A percentile compares a stretch with the other conserved stretches of the same genome.
phyloP scores from a whole-genome alignment of 1,140 invertebrate genomes.

The Cydia amplana region DNA sequence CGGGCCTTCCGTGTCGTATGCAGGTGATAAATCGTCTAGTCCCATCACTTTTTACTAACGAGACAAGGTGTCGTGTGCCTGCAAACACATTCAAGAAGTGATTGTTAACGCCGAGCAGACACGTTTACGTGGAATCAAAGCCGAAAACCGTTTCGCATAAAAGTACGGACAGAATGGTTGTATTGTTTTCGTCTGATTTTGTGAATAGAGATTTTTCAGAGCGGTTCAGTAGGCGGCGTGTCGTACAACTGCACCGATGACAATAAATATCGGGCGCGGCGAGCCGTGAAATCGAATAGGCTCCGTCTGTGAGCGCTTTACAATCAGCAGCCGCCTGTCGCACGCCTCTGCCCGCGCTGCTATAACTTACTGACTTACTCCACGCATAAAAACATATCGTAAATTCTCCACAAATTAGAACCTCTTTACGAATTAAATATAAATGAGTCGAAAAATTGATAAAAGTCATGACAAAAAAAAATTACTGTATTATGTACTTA shows the following conservation, averaged over 20 bases:
- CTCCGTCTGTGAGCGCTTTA: slow-evolving; percentile 77
- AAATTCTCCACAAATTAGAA: slow-evolving; percentile 19
- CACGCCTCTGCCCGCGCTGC: slow-evolving; percentile 57
- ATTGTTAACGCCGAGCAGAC: slow-evolving; percentile 52
- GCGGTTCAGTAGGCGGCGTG: slow-evolving; percentile 75
- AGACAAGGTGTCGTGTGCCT: slow-evolving; percentile 69
- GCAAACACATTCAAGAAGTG: slow-evolving; percentile 58
- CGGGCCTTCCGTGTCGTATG: slow-evolving; percentile 59
- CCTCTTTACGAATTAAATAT: not conserved
- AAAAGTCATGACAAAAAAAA: not conserved
- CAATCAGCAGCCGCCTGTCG: slow-evolving; percentile 75
- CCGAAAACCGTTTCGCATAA: slow-evolving; percentile 49
- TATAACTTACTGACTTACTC: slow-evolving; percentile 65
- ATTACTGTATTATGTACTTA: too few species aligned
- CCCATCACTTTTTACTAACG: slow-evolving; percentile 76
- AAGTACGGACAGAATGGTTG: slow-evolving; percentile 52
- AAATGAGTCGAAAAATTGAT: not conserved
- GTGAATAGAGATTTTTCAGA: slow-evolving; percentile 73
- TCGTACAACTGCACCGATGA: slow-evolving; percentile 78
- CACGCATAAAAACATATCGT: slow-evolving; percentile 66
- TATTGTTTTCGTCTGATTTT: slow-evolving; percentile 74
- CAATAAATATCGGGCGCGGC: slow-evolving; percentile 76
- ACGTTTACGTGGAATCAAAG: slow-evolving; percentile 28
- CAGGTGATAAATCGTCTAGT: slow-evolving; percentile 74
- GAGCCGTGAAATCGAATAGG: slow-evolving; percentile 79